phyloP scores from a whole-genome alignment of 1,140 invertebrate species.

The Ceratina australensis region DNA sequence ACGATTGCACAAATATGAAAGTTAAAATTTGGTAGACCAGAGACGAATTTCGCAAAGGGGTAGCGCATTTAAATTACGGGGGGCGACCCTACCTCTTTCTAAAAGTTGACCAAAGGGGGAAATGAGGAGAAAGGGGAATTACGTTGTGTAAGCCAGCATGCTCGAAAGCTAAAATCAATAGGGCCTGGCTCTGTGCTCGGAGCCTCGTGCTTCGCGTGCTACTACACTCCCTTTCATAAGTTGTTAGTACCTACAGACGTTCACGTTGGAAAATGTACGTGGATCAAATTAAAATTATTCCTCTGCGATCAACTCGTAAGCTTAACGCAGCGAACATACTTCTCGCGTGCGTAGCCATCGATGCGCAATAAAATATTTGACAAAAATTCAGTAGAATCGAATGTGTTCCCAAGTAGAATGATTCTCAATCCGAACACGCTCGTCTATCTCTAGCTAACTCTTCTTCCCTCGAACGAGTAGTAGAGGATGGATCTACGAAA shows the following conservation, averaged over 20 bases:
- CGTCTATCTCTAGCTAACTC: too few relatives aligned
- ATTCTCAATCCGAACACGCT: too few relatives aligned
- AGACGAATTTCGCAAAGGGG: conserved; percentile 33
- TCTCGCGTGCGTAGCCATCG: too few relatives aligned
- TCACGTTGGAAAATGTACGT: too few relatives aligned
- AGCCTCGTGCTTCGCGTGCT: conserved; percentile 1
- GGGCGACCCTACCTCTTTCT: conserved; percentile 50
- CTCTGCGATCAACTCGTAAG: too few relatives aligned
- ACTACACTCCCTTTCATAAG: conserved; percentile 41
- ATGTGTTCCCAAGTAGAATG: too few relatives aligned
- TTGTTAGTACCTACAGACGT: background rate
- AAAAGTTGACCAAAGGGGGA: conserved; percentile 57
- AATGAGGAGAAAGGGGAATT: conserved; percentile 50
- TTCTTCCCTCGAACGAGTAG: too few relatives aligned
- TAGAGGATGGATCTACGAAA: too few relatives aligned
- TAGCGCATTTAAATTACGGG: conserved; percentile 60
- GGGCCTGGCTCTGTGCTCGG: conserved; percentile 20
- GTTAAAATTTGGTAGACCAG: conserved; percentile 35
- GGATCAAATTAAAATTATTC: too few relatives aligned
- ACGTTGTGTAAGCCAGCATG: conserved; percentile 31
- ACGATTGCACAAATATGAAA: conserved; percentile 46
- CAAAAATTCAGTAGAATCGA: too few relatives aligned
- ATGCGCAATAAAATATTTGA: too few relatives aligned
- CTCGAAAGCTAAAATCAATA: conserved; percentile 62
- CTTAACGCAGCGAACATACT: too few relatives aligned